phyloP scores from a whole-genome alignment of 2,888 invertebrate genomes.

The Ypsolopha scabrella region DNA sequence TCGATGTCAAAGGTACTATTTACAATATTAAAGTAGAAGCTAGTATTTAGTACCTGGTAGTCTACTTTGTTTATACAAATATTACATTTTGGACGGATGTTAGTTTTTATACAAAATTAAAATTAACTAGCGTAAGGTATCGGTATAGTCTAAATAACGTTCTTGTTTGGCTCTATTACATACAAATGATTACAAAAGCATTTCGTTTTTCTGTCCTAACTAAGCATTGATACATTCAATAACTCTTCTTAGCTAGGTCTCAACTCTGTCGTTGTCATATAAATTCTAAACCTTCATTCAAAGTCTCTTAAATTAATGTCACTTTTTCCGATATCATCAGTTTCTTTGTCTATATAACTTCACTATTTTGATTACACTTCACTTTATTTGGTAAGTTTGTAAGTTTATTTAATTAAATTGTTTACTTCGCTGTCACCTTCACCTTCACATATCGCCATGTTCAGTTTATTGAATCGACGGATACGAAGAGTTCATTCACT shows the following conservation, averaged over 20 bases:
- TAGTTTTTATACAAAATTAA: background rate
- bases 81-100: background rate
- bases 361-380: too few relatives aligned
- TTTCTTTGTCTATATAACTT: too few relatives aligned
- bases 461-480: background rate
- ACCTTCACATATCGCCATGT: background rate
- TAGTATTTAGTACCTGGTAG: background rate
- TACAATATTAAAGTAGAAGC: background rate
- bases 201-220: too few relatives aligned
- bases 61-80: background rate
- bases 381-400: too few relatives aligned
- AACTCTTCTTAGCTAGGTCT: too few relatives aligned
- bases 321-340: too few relatives aligned
- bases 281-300: too few relatives aligned
- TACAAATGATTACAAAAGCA: too few relatives aligned
- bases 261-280: too few relatives aligned
- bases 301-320: too few relatives aligned
- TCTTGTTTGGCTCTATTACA: background rate
- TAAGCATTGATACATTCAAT: too few relatives aligned
- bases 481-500: constrained; percentile 13
- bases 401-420: too few relatives aligned
- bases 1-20: background rate
- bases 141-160: background rate
- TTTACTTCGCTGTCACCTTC: background rate
- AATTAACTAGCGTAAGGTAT: background rate